These are phyloP conservation scores for Muscidifurax raptorellus DNA, from an alignment of 1,140 invertebrate genomes.

Conservation along the genomic window DNA sequence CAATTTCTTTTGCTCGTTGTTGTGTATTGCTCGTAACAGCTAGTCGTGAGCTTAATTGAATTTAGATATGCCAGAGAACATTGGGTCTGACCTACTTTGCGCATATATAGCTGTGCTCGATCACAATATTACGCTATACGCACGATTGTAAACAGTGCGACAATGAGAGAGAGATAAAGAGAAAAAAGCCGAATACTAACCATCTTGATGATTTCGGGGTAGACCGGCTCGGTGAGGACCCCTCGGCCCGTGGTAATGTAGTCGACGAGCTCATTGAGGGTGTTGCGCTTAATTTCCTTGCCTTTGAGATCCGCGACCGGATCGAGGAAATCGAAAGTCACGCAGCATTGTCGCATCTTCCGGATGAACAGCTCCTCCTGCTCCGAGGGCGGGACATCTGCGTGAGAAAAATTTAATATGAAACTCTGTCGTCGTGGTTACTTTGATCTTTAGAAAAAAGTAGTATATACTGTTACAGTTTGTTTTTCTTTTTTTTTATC, in stretches of 20 bases:
- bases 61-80: too few relatives aligned
- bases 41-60: too few relatives aligned
- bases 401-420: conserved; percentile 64
- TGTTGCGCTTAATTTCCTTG: conserved; percentile 98
- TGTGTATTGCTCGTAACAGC: too few relatives aligned
- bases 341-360: conserved; percentile 98
- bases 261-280: conserved; percentile 98
- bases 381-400: conserved; percentile 94
- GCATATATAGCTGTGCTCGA: too few relatives aligned
- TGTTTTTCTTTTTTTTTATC: conserved; percentile 31
- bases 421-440: not conserved
- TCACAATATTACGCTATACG: too few relatives aligned
- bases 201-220: conserved; percentile 99
- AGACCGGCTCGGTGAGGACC: conserved; percentile 96
- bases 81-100: too few relatives aligned
- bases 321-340: conserved; percentile 99
- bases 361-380: conserved; percentile 98
- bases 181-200: conserved; percentile 70
- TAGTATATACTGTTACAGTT: too few relatives aligned
- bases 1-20: too few relatives aligned
- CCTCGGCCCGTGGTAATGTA: conserved; percentile 96
- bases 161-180: too few relatives aligned
- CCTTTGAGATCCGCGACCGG: conserved; percentile 98
- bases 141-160: too few relatives aligned
- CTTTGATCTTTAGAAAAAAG: conserved; percentile 33